Conservation (phyloP, 2,797 vertebrate genomes). For the Characodon lateralis region DNA sequence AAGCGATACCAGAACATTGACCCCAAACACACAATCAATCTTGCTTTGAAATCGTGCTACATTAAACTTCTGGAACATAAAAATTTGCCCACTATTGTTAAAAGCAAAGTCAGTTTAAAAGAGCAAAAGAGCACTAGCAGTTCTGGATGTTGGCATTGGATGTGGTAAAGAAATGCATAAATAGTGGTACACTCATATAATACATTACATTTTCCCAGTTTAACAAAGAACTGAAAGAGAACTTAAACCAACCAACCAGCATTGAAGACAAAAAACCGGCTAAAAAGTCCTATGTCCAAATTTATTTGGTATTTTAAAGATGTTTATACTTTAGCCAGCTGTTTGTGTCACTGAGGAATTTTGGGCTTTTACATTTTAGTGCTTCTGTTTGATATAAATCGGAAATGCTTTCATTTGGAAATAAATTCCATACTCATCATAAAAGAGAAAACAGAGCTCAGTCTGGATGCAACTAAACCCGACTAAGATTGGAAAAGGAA, state of each 20-base stretch:
- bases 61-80: too few relatives aligned
- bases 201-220: background rate
- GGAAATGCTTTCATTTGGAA: conserved; percentile 1
- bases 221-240: background rate
- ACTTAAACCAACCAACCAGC: background rate
- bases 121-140: too few relatives aligned
- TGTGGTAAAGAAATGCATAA: background rate
- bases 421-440: background rate
- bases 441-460: conserved; percentile 5
- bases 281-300: background rate
- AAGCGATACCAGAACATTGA: too few relatives aligned
- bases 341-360: background rate
- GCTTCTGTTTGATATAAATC: background rate
- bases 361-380: background rate
- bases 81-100: too few relatives aligned
- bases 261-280: background rate
- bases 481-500: conserved; percentile 24
- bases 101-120: too few relatives aligned
- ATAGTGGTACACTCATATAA: too few relatives aligned
- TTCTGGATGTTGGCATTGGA: too few relatives aligned
- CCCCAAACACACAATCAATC: too few relatives aligned
- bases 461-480: background rate
- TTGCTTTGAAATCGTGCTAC: too few relatives aligned
- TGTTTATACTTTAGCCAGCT: too few relatives aligned
- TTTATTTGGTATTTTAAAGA: background rate